A percentile compares a stretch with the other conserved stretches of the same genome.
phyloP scores from a whole-genome alignment of 1,140 invertebrate species.

The Orchestia grillus region DNA sequence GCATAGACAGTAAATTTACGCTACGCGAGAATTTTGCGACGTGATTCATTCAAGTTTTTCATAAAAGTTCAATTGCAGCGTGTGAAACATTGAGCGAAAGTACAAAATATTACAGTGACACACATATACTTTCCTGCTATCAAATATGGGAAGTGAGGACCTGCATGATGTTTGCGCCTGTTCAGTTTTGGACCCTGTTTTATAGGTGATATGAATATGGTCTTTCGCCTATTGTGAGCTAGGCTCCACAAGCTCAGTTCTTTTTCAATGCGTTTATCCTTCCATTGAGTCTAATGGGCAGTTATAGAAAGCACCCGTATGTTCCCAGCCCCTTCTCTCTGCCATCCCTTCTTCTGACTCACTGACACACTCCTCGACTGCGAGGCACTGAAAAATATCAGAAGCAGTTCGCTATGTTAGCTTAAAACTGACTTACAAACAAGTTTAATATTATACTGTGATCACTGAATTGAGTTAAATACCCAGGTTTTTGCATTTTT shows the following conservation, averaged over 20 bases:
- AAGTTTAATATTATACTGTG: neutral
- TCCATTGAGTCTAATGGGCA: slow-evolving; percentile 54
- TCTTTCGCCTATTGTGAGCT: neutral
- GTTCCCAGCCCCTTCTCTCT: slow-evolving; percentile 25
- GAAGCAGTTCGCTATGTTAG: neutral
- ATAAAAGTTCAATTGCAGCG: neutral
- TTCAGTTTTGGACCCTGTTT: neutral
- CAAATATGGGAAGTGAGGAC: neutral
- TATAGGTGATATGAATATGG: slow-evolving; percentile 21
- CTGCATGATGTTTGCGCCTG: neutral
- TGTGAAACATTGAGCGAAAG: neutral
- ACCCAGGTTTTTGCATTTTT: neutral
- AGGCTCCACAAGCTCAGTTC: slow-evolving; percentile 33
- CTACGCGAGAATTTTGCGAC: neutral
- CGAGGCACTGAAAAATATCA: neutral
- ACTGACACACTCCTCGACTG: neutral
- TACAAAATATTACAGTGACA: no score
- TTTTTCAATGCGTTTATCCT: slow-evolving; percentile 53
- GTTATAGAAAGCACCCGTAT: slow-evolving; percentile 56
- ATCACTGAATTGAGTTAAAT: neutral
- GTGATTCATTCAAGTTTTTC: no score
- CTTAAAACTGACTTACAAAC: neutral
- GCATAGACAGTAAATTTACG: neutral
- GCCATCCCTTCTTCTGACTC: neutral
- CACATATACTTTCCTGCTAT: no score